A percentile compares a stretch with the other conserved stretches of the same genome.
These are phyloP conservation scores for Psilanteris sp. DNA, from an alignment of 1,140 invertebrate genomes.

Conservation along the genomic window DNA sequence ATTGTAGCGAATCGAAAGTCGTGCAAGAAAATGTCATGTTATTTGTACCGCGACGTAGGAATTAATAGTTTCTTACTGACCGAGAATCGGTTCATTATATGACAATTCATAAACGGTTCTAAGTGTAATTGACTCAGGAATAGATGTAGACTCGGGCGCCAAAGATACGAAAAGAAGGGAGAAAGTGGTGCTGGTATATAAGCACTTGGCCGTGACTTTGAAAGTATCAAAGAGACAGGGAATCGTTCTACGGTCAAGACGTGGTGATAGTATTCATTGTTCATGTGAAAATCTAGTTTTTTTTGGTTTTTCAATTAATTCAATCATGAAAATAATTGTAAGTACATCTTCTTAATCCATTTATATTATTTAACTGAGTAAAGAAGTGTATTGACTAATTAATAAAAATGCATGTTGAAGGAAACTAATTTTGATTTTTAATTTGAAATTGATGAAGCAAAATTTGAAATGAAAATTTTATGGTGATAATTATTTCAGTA, in stretches of 20 bases:
- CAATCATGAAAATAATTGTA: slow-evolving; percentile 71
- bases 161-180: slow-evolving; percentile 73
- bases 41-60: slow-evolving; percentile 39
- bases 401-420: too few species aligned
- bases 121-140: slow-evolving; percentile 13
- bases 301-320: slow-evolving; percentile 15
- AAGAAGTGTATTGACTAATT: too few species aligned
- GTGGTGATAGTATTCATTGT: slow-evolving; percentile 36
- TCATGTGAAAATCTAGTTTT: slow-evolving; percentile 29
- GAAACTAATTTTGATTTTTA: neutral
- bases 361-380: too few species aligned
- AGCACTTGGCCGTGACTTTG: slow-evolving; percentile 79
- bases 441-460: too few species aligned
- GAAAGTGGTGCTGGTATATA: slow-evolving; percentile 78
- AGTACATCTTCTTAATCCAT: slow-evolving; percentile 56
- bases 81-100: slow-evolving; percentile 24
- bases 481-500: too few species aligned
- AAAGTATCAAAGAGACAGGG: slow-evolving; percentile 70
- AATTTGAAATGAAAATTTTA: too few species aligned
- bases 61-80: slow-evolving; percentile 37
- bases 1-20: slow-evolving; percentile 29
- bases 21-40: slow-evolving; percentile 34
- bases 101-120: slow-evolving; percentile 40
- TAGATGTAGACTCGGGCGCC: slow-evolving; percentile 38
- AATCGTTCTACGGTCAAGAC: slow-evolving; percentile 48